A percentile compares a stretch with the other conserved stretches of the same genome.
Conservation (phyloP, 2,113 vertebrate species). For the Puffinus mauretanicus region DNA sequence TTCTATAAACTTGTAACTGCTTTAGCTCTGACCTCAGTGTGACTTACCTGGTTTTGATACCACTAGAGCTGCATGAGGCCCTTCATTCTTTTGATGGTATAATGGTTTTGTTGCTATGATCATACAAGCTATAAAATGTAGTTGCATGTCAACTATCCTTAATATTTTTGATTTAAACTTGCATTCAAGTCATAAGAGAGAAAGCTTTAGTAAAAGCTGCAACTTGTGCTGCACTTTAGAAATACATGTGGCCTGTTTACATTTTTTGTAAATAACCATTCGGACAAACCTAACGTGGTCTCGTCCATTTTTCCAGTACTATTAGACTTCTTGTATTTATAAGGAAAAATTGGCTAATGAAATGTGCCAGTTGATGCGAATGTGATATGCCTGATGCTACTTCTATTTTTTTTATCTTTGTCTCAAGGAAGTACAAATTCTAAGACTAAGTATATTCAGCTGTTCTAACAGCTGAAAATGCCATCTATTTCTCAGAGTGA, state of each 20-base stretch:
- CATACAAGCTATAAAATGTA: background rate
- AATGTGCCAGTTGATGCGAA: background rate
- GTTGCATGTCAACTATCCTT: background rate
- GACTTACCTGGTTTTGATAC: background rate
- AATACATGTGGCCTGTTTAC: background rate
- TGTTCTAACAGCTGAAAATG: constrained; percentile 1
- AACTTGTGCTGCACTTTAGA: background rate
- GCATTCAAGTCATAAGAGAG: background rate
- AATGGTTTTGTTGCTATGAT: background rate
- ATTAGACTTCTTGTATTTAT: background rate
- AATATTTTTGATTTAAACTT: background rate
- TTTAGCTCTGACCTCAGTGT: background rate
- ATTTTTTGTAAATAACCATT: background rate
- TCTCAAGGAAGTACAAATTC: background rate
- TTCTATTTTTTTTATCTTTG: background rate
- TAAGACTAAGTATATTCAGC: background rate
- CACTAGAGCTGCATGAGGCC: background rate
- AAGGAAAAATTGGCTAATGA: background rate
- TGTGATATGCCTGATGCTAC: background rate
- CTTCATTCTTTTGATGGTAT: background rate
- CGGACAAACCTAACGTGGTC: background rate
- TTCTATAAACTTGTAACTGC: background rate
- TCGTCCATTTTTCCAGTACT: background rate
- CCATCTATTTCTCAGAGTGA: background rate
- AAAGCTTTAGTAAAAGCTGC: background rate